phyloP scores from a whole-genome alignment of 2,888 invertebrate genomes.

The Microctonus hyperodae region DNA sequence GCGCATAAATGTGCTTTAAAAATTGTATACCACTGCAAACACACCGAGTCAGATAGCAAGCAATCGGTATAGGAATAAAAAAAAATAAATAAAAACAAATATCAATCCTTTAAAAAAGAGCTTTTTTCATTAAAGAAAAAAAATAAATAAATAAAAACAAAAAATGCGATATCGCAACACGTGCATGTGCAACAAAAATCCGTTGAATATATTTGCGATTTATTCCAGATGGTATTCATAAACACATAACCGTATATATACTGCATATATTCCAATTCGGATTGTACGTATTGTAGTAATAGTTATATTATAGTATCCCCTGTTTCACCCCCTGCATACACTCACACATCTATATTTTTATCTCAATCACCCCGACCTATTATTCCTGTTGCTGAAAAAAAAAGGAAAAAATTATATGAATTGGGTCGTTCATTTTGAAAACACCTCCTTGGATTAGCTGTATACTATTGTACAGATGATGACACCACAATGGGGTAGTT shows the following conservation, averaged over 20 bases:
- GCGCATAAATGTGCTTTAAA: constrained; percentile 16
- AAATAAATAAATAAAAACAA: too few relatives aligned
- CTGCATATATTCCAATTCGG: background rate
- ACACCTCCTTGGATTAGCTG: constrained; percentile 41
- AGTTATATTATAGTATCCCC: constrained; percentile 14
- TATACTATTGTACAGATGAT: constrained; percentile 35
- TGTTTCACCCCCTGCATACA: background rate
- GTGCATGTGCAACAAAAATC: background rate
- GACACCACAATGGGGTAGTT: background rate
- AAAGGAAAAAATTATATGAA: background rate
- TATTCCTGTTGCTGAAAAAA: constrained; percentile 7
- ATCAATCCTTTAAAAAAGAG: constrained; percentile 47
- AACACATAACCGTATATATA: background rate
- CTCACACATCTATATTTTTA: background rate
- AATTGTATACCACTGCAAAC: background rate
- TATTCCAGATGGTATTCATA: background rate
- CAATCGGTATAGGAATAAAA: background rate
- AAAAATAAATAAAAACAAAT: background rate
- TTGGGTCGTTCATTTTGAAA: constrained; percentile 47
- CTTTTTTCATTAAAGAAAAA: constrained; percentile 57
- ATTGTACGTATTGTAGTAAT: constrained; percentile 3
- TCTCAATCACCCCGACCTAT: constrained; percentile 1
- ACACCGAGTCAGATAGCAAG: background rate
- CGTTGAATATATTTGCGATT: constrained; percentile 1
- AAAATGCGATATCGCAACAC: constrained; percentile 1